Conservation (phyloP, 2,797 vertebrate species). For the Podargus strigoides region DNA sequence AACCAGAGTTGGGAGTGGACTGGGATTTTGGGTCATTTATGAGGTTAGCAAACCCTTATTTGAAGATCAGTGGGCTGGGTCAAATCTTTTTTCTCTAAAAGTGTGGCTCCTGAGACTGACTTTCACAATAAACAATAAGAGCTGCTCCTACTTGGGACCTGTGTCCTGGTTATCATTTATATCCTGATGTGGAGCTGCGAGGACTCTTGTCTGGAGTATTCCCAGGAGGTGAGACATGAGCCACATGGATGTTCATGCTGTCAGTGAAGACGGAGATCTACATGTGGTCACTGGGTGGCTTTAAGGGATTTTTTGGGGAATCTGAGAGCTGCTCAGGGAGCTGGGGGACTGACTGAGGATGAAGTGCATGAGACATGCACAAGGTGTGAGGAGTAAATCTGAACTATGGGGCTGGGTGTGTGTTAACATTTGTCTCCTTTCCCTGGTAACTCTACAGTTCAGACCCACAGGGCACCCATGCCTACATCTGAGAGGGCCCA, state of each 20-base stretch:
- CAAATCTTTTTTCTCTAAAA: neutral
- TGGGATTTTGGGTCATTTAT: neutral
- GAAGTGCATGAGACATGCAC: neutral
- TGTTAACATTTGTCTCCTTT: neutral
- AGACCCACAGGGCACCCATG: neutral
- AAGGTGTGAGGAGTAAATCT: neutral
- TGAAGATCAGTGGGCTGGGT: neutral
- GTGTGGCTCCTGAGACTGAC: neutral
- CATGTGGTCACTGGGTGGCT: neutral
- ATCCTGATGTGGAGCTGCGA: neutral
- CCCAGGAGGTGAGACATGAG: neutral
- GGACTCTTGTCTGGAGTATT: neutral
- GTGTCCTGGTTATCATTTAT: neutral
- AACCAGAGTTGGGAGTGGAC: neutral
- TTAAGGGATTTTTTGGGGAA: neutral
- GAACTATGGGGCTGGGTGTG: neutral
- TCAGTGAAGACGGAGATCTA: neutral
- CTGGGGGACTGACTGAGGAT: neutral
- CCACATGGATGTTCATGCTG: rapidly evolving
- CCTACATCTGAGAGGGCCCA: neutral
- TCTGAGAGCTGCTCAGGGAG: neutral
- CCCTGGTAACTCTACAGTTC: neutral
- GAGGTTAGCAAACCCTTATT: neutral
- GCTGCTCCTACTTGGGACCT: neutral
- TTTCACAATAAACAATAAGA: neutral